Evolutionary conservation across 2,888 invertebrate species (phyloP).

Genomic region (Thyatira batis): DNA sequence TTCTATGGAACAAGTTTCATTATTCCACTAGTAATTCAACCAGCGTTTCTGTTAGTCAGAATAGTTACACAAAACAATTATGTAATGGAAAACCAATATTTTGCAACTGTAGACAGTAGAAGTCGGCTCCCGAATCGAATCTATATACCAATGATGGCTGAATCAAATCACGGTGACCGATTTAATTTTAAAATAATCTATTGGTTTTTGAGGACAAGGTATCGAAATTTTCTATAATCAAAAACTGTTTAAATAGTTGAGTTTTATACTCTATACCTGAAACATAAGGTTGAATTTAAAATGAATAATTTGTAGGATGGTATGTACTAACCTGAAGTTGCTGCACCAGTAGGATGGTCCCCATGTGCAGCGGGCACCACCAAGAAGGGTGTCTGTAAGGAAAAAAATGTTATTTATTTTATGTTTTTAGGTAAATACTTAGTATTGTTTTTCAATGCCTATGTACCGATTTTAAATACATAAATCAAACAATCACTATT

Average conservation of each 20-base stretch:
- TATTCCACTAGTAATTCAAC: neutral
- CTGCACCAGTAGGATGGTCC: slow-evolving; percentile 92
- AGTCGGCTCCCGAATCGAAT: slow-evolving; percentile 9
- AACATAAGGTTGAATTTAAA: neutral
- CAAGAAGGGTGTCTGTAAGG: slow-evolving; percentile 65
- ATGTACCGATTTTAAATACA: too few species aligned
- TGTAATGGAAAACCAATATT: slow-evolving; percentile 15
- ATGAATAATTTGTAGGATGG: neutral
- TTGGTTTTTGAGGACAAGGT: neutral
- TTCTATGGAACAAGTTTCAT: neutral
- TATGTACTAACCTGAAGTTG: slow-evolving; percentile 65
- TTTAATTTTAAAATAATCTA: neutral
- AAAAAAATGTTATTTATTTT: slow-evolving; percentile 6
- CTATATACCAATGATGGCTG: neutral
- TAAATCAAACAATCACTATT: too few species aligned
- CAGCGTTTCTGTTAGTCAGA: neutral
- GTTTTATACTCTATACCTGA: neutral
- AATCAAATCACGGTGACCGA: neutral
- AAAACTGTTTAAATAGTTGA: too few species aligned
- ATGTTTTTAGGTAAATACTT: too few species aligned
- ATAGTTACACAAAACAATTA: slow-evolving; percentile 22
- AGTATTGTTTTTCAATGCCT: too few species aligned
- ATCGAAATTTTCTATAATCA: neutral
- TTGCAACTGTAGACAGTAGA: slow-evolving; percentile 13
- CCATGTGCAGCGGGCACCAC: slow-evolving; percentile 86